Evolutionary conservation across 2,888 invertebrate species (phyloP).

Genomic region (Leptinotarsa haldemani): DNA sequence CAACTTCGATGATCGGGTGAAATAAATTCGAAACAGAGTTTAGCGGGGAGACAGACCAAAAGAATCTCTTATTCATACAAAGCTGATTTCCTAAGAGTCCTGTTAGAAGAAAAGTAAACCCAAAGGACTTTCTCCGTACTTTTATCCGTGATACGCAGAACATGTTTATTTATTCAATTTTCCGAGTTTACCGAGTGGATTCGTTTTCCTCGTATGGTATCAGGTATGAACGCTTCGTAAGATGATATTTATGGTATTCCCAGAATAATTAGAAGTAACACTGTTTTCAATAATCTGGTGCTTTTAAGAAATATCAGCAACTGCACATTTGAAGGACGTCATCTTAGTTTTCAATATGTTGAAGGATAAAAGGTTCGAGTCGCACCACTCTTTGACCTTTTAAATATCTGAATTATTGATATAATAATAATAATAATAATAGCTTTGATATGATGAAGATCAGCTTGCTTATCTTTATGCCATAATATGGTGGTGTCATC

Average conservation of each 20-base stretch:
- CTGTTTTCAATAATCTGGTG: too few species aligned
- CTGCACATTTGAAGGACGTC: too few species aligned
- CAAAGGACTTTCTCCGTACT: not conserved
- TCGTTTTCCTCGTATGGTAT: slow-evolving; percentile 6
- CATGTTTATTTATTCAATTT: slow-evolving; percentile 36
- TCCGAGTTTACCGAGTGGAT: slow-evolving; percentile 29
- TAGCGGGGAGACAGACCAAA: not conserved
- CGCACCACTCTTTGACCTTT: too few species aligned
- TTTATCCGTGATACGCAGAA: not conserved
- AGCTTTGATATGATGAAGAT: not conserved
- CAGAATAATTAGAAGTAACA: too few species aligned
- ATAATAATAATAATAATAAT: too few species aligned
- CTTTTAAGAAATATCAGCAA: too few species aligned
- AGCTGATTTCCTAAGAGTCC: slow-evolving; percentile 19
- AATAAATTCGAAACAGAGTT: not conserved
- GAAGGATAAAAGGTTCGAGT: too few species aligned
- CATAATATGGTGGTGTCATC: too few species aligned
- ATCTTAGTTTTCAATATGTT: too few species aligned
- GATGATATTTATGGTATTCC: not conserved
- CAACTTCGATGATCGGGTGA: not conserved
- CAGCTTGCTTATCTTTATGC: too few species aligned
- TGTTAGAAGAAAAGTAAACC: not conserved
- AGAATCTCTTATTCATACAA: slow-evolving; percentile 10
- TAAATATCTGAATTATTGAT: not conserved
- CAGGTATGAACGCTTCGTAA: not conserved